Evolutionary conservation across 2,888 invertebrate genomes (phyloP), one percentile per base, ranked within the genome.

Genomic region (Pristionchus exspectatus): DNA sequence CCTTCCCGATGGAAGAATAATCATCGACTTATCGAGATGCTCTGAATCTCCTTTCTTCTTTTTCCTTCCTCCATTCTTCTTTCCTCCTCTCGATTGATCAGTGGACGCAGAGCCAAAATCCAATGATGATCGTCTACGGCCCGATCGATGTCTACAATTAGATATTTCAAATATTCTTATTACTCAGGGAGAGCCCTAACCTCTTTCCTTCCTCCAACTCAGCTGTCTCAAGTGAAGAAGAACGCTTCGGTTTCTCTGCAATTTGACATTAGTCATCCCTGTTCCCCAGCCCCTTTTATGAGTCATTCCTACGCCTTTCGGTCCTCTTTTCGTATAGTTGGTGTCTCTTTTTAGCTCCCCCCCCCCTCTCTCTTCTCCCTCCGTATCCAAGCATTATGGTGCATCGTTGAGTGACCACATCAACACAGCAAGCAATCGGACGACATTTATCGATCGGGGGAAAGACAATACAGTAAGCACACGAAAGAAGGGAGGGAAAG

Each of bases 341-440:
- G 7, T 77, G 74, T 24, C 74, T 77, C 74, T 38, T 77, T 77
- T 44, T 38, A 24, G 33, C 44, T 18, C 30, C 21, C 16, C 24
- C 16, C 30, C 38, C 44, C 24, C 74, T 38, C 38, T n/a, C 38
- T 38, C 38, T 38, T 38, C 38, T 38, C n/a, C 14, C 66, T n/a
- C 24, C 74, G 74, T 44, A 69, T 30, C 69, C 69, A 33, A 69
- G 69, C 24, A 44, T 72, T 24, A 5, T 69, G 24, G 74, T 77
- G 74, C 33, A 77, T 77, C 12, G 44, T 44, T 44, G 21, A 77
- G 74, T 77, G 38, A 77, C 33, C 74, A 77, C 33, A 77, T n/a
- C 74, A 77, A 77, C 74, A 77, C 38, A 77, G 74, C 74, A 77
- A 77, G 74, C 74, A 69, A 69, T 77, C 74, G 21, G 38, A 77